Evolutionary conservation across 2,797 vertebrate genomes (phyloP).

Genomic region (Schizopygopsis pylzovi): DNA sequence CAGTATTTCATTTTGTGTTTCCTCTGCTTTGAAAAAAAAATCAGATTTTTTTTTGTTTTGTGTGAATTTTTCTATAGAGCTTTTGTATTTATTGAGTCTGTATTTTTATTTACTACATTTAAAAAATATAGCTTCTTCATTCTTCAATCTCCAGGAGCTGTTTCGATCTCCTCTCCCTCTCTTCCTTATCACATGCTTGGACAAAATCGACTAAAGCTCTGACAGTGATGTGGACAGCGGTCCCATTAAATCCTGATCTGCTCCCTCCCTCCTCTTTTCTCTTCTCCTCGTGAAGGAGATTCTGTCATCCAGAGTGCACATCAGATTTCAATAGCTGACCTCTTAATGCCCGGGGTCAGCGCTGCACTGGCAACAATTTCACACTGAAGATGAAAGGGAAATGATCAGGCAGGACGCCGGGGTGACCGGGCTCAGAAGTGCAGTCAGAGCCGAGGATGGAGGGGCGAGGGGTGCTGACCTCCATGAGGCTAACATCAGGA

Average conservation of each 20-base stretch:
- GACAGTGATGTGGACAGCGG: slow-evolving; percentile 49
- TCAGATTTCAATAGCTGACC: slow-evolving; percentile 87
- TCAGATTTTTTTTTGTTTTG: background rate
- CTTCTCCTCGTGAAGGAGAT: slow-evolving; percentile 74
- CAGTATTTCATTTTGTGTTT: background rate
- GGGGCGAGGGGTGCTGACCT: slow-evolving; percentile 10
- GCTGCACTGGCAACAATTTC: slow-evolving; percentile 82
- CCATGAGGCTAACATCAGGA: background rate
- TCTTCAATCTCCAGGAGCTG: background rate
- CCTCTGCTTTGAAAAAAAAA: background rate
- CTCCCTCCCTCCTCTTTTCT: slow-evolving; percentile 47
- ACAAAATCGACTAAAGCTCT: slow-evolving; percentile 38
- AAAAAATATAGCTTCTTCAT: background rate
- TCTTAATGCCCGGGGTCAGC: slow-evolving; percentile 83
- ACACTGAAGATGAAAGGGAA: slow-evolving; percentile 88
- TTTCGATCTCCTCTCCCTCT: background rate
- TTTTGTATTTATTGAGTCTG: background rate
- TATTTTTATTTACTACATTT: background rate
- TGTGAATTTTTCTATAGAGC: background rate
- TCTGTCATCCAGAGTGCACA: slow-evolving; percentile 78
- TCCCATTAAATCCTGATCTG: slow-evolving; percentile 57
- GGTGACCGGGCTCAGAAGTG: slow-evolving; percentile 71
- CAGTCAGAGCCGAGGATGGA: slow-evolving; percentile 48
- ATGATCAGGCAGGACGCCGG: slow-evolving; percentile 80
- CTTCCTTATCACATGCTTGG: slow-evolving; percentile 23